Evolutionary conservation across 1,140 invertebrate genomes (phyloP), one percentile per base, ranked within the genome.

Genomic region (Nebria ingens): DNA sequence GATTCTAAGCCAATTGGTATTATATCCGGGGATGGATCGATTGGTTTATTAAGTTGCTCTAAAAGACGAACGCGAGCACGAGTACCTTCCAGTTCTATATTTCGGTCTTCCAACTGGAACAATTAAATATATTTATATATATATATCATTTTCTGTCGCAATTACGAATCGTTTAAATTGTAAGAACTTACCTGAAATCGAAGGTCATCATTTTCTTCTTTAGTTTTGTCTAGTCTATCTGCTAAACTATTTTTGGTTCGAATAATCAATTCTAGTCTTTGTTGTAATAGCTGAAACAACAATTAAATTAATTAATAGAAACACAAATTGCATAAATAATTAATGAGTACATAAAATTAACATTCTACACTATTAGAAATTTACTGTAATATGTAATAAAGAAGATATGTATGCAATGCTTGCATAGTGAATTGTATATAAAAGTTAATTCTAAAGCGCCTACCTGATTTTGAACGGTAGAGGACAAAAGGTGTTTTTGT

Each of bases 391-490:
- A n/a, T n/a, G n/a, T n/a, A n/a, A n/a, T n/a, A n/a, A n/a, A n/a
- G n/a, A n/a, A n/a, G n/a, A n/a, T n/a, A n/a, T n/a, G n/a, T n/a
- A n/a, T n/a, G n/a, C n/a, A n/a, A n/a, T n/a, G n/a, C n/a, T n/a
- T n/a, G n/a, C n/a, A n/a, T 34, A 34, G 6, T 34, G 25, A n/a
- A 34, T 6, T 34, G 9, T 19, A 2, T 6, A 12, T 21, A 52
- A 21, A 34, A 34, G 25, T 34, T 34, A 34, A 6, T 34, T 34
- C 45, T 51, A 29, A 29, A 20, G 19, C 19, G 61, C 66, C 67
- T 63, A 90, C 88, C 81, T 92, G 84, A 78, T 91, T 89, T 67
- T 90, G 84, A 66, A 89, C 86, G 64, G 86, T 86, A 55, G 86
- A 81, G 4, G 82, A 85, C 56, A 93, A 81, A 19, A 93, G 75